Conservation (phyloP, 2,113 vertebrate genomes). For the Myotis davidii region DNA sequence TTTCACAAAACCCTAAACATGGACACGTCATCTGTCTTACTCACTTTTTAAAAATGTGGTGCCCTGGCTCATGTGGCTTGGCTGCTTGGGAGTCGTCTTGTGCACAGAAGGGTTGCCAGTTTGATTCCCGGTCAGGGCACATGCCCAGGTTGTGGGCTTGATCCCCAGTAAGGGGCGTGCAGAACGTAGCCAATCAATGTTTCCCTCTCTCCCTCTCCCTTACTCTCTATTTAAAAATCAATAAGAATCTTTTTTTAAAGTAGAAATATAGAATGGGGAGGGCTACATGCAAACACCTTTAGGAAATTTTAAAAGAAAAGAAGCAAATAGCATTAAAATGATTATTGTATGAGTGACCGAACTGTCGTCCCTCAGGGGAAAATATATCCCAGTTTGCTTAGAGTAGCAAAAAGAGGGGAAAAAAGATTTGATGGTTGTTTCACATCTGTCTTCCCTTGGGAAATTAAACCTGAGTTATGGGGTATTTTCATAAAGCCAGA, state of each 20-base stretch:
- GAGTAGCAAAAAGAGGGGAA: slow-evolving; percentile 49
- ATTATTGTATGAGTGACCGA: slow-evolving; percentile 38
- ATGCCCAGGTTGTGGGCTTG: neutral
- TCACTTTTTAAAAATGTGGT: neutral
- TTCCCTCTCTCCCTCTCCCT: neutral
- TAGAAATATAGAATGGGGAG: neutral
- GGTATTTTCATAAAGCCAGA: slow-evolving; percentile 59
- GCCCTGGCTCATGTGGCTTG: neutral
- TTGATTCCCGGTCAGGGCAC: neutral
- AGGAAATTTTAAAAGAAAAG: neutral
- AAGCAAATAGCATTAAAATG: slow-evolving; percentile 66
- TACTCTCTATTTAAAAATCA: neutral
- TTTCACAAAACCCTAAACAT: slow-evolving; percentile 25
- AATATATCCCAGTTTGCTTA: slow-evolving; percentile 73
- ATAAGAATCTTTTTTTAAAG: neutral
- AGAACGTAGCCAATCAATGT: neutral
- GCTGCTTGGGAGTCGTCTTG: neutral
- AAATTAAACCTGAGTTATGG: slow-evolving; percentile 73
- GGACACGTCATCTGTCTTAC: neutral
- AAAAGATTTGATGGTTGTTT: slow-evolving; percentile 64
- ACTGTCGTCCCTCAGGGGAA: slow-evolving; percentile 65
- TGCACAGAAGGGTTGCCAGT: neutral
- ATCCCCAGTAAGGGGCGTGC: neutral
- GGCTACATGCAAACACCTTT: neutral
- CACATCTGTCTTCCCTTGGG: slow-evolving; percentile 63